These are phyloP conservation scores for Cairina moschata DNA, from an alignment of 2,113 vertebrate genomes.

Conservation along the genomic window DNA sequence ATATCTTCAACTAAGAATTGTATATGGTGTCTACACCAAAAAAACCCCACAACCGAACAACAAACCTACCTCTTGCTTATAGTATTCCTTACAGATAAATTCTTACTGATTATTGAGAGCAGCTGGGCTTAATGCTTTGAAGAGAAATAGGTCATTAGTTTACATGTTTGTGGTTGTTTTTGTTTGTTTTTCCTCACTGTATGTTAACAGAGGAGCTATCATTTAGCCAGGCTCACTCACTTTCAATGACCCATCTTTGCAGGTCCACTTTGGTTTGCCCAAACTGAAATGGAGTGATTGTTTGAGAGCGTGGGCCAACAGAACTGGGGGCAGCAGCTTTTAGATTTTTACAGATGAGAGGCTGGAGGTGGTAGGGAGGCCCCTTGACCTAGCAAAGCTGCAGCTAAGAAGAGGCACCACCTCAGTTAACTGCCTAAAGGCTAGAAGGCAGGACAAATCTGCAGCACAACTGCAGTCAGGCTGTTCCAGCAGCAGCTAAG, in stretches of 20 bases:
- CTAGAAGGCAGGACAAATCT: not conserved
- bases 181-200: not conserved
- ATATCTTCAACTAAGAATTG: not conserved
- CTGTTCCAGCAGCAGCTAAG: not conserved
- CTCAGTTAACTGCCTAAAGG: not conserved
- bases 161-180: not conserved
- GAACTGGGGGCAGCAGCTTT: not conserved
- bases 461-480: not conserved
- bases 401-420: not conserved
- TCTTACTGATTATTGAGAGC: not conserved
- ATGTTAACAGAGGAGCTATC: not conserved
- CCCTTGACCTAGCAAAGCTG: not conserved
- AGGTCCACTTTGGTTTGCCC: not conserved
- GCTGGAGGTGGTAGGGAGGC: fast-evolving
- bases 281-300: not conserved
- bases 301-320: not conserved
- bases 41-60: too few species aligned
- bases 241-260: not conserved
- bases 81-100: not conserved
- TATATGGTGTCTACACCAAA: not conserved
- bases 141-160: not conserved
- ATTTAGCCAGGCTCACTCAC: not conserved
- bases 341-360: not conserved
- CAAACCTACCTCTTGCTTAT: not conserved
- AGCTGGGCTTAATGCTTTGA: not conserved